A percentile compares a stretch with the other conserved stretches of the same genome.
Evolutionary conservation across 2,797 vertebrate species (phyloP).

Genomic region (Parambassis ranga): DNA sequence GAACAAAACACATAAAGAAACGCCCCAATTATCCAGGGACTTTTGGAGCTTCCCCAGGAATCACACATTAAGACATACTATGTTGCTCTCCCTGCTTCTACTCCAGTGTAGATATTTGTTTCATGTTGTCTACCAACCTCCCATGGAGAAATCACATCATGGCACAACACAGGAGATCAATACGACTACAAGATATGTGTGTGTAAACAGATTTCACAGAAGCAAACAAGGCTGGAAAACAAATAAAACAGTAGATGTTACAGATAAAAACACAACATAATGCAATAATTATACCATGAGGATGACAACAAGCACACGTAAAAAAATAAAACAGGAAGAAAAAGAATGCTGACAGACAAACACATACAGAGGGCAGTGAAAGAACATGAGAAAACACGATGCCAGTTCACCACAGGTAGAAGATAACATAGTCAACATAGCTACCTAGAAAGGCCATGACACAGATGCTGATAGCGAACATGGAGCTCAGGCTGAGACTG

Average conservation of each 20-base stretch:
- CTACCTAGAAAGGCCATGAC: constrained; percentile 92
- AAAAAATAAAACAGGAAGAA: constrained; percentile 12
- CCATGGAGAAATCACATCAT: constrained; percentile 41
- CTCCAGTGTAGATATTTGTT: constrained; percentile 36
- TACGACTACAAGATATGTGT: constrained; percentile 28
- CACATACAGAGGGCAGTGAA: not conserved
- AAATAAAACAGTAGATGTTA: constrained; percentile 29
- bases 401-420: constrained; percentile 79
- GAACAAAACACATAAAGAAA: constrained; percentile 61
- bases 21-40: constrained; percentile 13
- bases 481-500: constrained; percentile 88
- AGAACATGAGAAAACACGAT: not conserved
- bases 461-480: constrained; percentile 91
- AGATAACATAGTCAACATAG: constrained; percentile 81
- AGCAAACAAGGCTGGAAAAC: constrained; percentile 16
- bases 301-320: constrained; percentile 8
- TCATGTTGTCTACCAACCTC: constrained; percentile 39
- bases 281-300: constrained; percentile 12
- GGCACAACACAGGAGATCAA: constrained; percentile 59
- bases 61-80: constrained; percentile 55
- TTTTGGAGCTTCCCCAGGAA: constrained; percentile 39
- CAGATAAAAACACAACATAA: constrained; percentile 12
- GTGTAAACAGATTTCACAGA: constrained; percentile 38
- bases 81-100: constrained; percentile 15
- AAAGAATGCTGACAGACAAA: not conserved